Evolutionary conservation across 2,797 vertebrate genomes (phyloP).

Genomic region (Cheirogaleus major): DNA sequence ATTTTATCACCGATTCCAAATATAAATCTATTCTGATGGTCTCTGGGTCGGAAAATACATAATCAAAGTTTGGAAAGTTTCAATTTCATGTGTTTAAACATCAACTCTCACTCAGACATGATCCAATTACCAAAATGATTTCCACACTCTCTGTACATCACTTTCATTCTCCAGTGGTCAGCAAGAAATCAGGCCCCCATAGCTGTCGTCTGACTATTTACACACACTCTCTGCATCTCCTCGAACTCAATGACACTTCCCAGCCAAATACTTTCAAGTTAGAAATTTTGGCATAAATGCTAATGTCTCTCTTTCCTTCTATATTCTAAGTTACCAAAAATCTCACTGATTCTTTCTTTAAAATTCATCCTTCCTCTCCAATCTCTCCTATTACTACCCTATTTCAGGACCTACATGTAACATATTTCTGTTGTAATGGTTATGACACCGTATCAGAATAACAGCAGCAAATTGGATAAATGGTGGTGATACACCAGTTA

Average conservation of each 20-base stretch:
- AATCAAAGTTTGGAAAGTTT: background rate
- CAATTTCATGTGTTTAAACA: background rate
- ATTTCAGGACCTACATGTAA: background rate
- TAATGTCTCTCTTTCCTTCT: background rate
- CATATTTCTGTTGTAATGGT: background rate
- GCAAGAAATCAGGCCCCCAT: background rate
- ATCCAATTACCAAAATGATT: background rate
- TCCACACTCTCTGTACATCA: background rate
- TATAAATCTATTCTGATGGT: constrained; percentile 74
- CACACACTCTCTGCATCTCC: background rate
- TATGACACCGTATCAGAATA: background rate
- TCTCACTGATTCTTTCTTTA: background rate
- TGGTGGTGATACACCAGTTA: background rate
- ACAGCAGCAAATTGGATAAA: background rate
- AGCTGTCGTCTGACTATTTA: background rate
- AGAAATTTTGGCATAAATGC: background rate
- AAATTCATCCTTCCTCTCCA: background rate
- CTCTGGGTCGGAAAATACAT: constrained; percentile 76
- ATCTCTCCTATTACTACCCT: background rate
- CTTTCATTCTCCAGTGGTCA: background rate
- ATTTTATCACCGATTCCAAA: constrained; percentile 89
- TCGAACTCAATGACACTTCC: background rate
- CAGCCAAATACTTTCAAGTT: background rate
- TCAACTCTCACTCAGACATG: background rate
- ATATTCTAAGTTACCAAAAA: background rate